phyloP scores from a whole-genome alignment of 2,888 invertebrate genomes.

The Candidula unifasciata region DNA sequence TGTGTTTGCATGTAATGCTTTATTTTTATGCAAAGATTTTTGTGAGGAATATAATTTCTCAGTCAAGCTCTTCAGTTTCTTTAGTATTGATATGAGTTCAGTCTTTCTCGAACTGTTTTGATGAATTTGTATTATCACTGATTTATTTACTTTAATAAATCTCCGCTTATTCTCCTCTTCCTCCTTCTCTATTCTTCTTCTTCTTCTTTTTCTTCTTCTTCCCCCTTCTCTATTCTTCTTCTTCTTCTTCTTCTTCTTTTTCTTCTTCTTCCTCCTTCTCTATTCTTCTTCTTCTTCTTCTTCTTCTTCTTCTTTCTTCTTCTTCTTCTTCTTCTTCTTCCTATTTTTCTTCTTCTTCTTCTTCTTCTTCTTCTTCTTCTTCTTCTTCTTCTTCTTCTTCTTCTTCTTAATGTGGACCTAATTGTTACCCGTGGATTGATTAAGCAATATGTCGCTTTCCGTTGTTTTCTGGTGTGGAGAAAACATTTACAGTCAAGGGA shows the following conservation, averaged over 20 bases:
- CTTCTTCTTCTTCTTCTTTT: slow-evolving; percentile 15
- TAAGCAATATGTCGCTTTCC: too few species aligned
- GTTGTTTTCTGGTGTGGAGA: too few species aligned
- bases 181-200: background rate
- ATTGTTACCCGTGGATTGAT: too few species aligned
- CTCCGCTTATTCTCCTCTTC: background rate
- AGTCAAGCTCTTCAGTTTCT: too few species aligned
- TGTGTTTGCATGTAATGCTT: too few species aligned
- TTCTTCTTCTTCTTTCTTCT: slow-evolving; percentile 19
- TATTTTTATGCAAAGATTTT: too few species aligned
- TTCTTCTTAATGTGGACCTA: too few species aligned
- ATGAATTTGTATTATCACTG: background rate
- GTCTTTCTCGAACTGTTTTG: background rate
- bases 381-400: background rate
- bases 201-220: slow-evolving; percentile 4
- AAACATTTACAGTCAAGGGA: too few species aligned
- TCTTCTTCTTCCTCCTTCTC: slow-evolving; percentile 11
- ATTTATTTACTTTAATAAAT: background rate
- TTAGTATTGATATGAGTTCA: background rate
- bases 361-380: slow-evolving; percentile 7
- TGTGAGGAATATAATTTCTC: too few species aligned
- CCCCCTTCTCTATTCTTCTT: slow-evolving; percentile 11
- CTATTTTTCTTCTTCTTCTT: slow-evolving; percentile 12
- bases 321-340: slow-evolving; percentile 34
- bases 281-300: background rate